Base-by-base conservation (phyloP, 1,140 invertebrate species). In the Hyphantria cunea region DNA sequence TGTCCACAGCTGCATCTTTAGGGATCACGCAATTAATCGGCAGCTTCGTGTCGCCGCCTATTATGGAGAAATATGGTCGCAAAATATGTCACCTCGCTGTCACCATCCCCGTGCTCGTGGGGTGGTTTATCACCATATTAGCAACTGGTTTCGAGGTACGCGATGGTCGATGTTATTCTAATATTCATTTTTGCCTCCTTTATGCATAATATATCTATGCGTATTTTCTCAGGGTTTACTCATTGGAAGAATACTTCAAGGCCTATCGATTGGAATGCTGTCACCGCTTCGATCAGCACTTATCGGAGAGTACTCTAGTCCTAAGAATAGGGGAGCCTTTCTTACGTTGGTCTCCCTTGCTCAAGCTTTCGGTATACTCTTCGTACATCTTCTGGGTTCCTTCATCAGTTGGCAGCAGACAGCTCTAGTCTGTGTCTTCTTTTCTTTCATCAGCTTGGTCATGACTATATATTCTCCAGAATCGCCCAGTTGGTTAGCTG, bases 31-130 rank as follows among this genome's bases (percentile, higher is more conserved):
- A 82, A 55, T 56, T 87, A 9, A 15, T 79, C 0, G 86, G 83
- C 7, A 80, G 72, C 49, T 74, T 84, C 34, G 45, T 82, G 6
- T 72, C 82, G 3, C 74, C 78, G 0, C 56, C 78, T 1, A 63
- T 86, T n/a, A 84, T 86, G 82, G 72, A 70, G 13, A 56, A 66
- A 0, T 50, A 66, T 12, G 84, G 86, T 12, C 72, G 86, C 3
- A 81, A 72, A 45, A 50, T 42, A 11, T 75, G 78, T 0, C 81
- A 80, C 64, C 72, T 70, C 45, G 59, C 68, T 0, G 67, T 83
- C 8, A 75, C 76, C 0, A 11, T 77, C 2, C 77, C 83, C 0
- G 70, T 72, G 6, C 41, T 83, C 0, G 64, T 64, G 6, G 76
- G 81, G 9, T 89, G 86, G 86, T 62, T 79, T 25, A 66, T 76